A percentile compares a stretch with the other conserved stretches of the same genome.
Conservation (phyloP, 2,113 vertebrate species). For the Argyrosomus japonicus region DNA sequence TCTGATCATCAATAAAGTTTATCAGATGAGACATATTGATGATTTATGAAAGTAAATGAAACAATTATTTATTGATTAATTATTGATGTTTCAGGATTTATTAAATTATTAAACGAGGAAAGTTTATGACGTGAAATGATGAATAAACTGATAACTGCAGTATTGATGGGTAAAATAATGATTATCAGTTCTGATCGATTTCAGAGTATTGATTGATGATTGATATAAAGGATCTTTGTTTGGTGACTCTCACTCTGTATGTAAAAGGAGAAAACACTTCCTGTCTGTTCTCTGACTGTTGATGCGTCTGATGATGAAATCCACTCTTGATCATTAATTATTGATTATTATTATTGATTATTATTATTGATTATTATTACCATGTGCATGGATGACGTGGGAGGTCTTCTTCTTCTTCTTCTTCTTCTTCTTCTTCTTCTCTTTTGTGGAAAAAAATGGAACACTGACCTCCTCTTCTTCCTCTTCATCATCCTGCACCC, state of each 20-base stretch:
- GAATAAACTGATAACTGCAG: too few relatives aligned
- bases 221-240: slow-evolving; percentile 19
- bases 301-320: not conserved
- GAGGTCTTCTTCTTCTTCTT: slow-evolving; percentile 11
- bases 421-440: slow-evolving; percentile 29
- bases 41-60: too few relatives aligned
- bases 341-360: slow-evolving; percentile 52
- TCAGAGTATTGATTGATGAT: not conserved
- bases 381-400: slow-evolving; percentile 82
- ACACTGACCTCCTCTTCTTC: not conserved
- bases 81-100: too few relatives aligned
- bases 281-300: slow-evolving; percentile 19
- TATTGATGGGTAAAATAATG: too few relatives aligned
- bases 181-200: too few relatives aligned
- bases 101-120: too few relatives aligned
- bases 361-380: slow-evolving; percentile 21
- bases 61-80: too few relatives aligned
- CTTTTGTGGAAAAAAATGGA: not conserved
- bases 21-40: too few relatives aligned
- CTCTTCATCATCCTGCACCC: not conserved
- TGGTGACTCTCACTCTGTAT: slow-evolving; percentile 37
- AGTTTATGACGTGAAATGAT: too few relatives aligned
- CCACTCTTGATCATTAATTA: slow-evolving; percentile 80
- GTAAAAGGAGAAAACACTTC: slow-evolving; percentile 47
- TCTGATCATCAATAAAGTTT: too few relatives aligned